Evolutionary conservation across 2,888 invertebrate genomes (phyloP), one percentile per base, ranked within the genome.

Genomic region (Heliconius aoede): DNA sequence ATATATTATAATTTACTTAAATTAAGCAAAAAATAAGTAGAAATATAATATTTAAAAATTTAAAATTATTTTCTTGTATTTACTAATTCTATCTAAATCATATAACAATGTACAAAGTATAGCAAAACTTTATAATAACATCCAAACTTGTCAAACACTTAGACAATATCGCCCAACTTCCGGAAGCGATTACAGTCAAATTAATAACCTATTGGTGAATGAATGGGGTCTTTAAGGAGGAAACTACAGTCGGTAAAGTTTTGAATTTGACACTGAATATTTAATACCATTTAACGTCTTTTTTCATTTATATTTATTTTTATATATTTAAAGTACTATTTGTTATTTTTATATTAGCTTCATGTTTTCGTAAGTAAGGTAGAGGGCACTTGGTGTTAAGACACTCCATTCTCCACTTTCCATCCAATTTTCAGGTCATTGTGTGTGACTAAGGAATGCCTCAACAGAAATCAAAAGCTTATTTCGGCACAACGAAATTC

Each of bases 201-300:
- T 69, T 74, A 74, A 62, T 69, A 74, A 69, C 68, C 28, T 30
- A 68, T 74, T 61, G 61, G 69, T 24, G 46, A 46, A 74, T 74
- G 30, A 74, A 69, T 61, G 18, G 40, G 68, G 67, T 62, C 61
- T 46, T 40, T 61, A 24, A 61, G 74, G 68, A 60, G 61, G n/a
- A 24, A 69, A 69, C 69, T 69, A 69, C 40, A 18, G 24, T 4
- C 32, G 55, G 30, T 7, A n/a, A 69, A 69, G 69, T 69, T 69
- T 55, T 51, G n/a, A 32, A 55, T 69, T 28, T 69, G 55, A 69
- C 55, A 32, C 51, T 55, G 32, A 69, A 69, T 69, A 30, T n/a
- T 15, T 15, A 69, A 55, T n/a, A n/a, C n/a, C n/a, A n/a, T 3
- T 30, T 68, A 68, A 21, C 2, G 1, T 69, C 1, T 30, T 2